These are phyloP conservation scores for Myotis findleyi DNA, from an alignment of 2,797 vertebrate genomes.

Conservation along the genomic window DNA sequence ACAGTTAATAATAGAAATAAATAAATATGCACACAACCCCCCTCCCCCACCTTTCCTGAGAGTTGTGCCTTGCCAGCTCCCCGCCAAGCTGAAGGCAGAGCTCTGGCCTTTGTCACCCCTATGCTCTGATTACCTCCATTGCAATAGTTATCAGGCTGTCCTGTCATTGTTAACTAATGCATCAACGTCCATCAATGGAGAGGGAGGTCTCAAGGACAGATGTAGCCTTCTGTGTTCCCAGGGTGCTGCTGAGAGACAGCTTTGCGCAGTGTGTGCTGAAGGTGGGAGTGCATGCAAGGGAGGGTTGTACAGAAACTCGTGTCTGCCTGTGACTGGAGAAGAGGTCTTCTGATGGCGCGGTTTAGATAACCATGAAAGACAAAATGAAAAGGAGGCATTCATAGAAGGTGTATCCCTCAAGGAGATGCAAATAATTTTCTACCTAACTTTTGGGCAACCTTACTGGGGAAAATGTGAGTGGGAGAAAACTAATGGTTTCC, in stretches of 20 bases:
- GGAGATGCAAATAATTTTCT: neutral
- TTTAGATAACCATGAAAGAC: neutral
- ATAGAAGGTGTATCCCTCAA: neutral
- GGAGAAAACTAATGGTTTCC: neutral
- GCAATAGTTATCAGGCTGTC: neutral
- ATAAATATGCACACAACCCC: neutral
- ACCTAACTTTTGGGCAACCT: neutral
- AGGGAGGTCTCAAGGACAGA: neutral
- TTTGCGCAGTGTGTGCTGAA: neutral
- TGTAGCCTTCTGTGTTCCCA: neutral
- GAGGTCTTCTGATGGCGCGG: neutral
- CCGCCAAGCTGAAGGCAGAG: neutral
- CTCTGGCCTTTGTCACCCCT: neutral
- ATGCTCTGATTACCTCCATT: neutral
- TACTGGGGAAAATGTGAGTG: neutral
- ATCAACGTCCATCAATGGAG: neutral
- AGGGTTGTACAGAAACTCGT: neutral
- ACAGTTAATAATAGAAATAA: neutral
- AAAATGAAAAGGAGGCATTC: neutral
- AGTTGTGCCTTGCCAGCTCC: neutral
- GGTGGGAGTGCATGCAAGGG: neutral
- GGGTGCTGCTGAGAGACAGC: neutral
- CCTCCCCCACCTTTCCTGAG: neutral
- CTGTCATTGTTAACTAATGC: neutral
- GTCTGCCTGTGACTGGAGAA: neutral